Evolutionary conservation across 2,797 vertebrate genomes (phyloP), one percentile per base, ranked within the genome.

Genomic region (Crypturellus tataupa): DNA sequence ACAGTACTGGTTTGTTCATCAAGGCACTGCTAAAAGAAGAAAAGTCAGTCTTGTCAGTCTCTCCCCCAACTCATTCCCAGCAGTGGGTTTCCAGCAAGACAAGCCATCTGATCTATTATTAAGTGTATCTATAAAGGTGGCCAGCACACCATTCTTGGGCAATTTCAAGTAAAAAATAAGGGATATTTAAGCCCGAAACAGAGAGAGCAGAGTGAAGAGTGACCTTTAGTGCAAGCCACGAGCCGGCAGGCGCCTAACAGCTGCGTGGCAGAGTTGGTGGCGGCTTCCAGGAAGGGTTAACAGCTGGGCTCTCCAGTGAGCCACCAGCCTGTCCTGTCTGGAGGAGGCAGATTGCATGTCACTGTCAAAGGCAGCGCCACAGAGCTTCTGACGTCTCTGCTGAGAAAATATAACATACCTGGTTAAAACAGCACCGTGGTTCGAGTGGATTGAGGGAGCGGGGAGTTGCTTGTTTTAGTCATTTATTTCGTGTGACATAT

Each of bases 1-100:
- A 77, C 8, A 86, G 89, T 90, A 80, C 40, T 70, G 83, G 90
- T 96, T 97, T 96, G 96, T 96, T 97, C 95, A 94, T 96, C 95
- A 65, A 31, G 67, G 67, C 9, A 2, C 63, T 63, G 62, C 75
- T 93, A 69, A 53, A 71, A 93, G 90, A 89, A 65, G 33, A 92
- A 81, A 93, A 91, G 40, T 44, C 87, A 85, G 49, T 55, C 73
- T 91, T 95, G 84, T 95, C 91, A 96, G 72, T 70, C 59, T 96
- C 84, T 84, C n/a, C 53, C 27, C 24, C 27, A 79, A 24, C 64
- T 88, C 49, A 60, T 91, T 90, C 67, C 68, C 77, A 83, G 55
- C 80, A 90, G 87, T 0, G 29, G 64, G 40, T 80, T 93, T 96
- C 46, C 86, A 96, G 87, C 60, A 75, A 88, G 70, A 92, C 67